These are phyloP conservation scores for Semaprochilodus insignis DNA, from an alignment of 2,797 vertebrate species.

Conservation along the genomic window DNA sequence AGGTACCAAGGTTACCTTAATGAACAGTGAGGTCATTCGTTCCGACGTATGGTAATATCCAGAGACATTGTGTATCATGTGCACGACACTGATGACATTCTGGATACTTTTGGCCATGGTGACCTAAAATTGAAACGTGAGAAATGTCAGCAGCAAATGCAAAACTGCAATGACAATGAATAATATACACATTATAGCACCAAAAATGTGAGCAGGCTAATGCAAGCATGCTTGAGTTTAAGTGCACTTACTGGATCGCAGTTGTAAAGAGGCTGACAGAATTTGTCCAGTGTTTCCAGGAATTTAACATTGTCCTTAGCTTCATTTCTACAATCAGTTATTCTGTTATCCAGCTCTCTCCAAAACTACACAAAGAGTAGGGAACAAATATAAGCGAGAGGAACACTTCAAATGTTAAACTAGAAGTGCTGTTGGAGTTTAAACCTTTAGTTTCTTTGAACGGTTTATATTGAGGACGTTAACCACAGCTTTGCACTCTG, in stretches of 20 bases:
- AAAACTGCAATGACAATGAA: too few relatives aligned
- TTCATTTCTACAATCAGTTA: conserved; percentile 83
- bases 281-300: conserved; percentile 79
- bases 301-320: conserved; percentile 87
- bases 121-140: conserved; percentile 70
- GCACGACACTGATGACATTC: conserved; percentile 80
- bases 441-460: conserved; percentile 82
- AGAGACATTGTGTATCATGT: conserved; percentile 81
- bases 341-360: conserved; percentile 80
- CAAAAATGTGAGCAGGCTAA: conserved; percentile 1
- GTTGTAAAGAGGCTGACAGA: conserved; percentile 83
- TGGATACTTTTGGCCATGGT: conserved; percentile 80
- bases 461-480: conserved; percentile 77
- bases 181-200: too few relatives aligned
- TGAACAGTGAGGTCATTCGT: conserved; percentile 81
- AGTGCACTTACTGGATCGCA: conserved; percentile 78
- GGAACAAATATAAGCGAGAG: conserved; percentile 26
- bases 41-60: conserved; percentile 83
- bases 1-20: conserved; percentile 74
- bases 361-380: conserved; percentile 72
- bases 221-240: too few relatives aligned
- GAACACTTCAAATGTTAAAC: conserved; percentile 8
- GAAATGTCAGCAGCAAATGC: too few relatives aligned
- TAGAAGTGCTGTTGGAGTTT: background rate
- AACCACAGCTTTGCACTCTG: conserved; percentile 79